Conservation (phyloP, 2,113 vertebrate species). For the Elgaria multicarinata region DNA sequence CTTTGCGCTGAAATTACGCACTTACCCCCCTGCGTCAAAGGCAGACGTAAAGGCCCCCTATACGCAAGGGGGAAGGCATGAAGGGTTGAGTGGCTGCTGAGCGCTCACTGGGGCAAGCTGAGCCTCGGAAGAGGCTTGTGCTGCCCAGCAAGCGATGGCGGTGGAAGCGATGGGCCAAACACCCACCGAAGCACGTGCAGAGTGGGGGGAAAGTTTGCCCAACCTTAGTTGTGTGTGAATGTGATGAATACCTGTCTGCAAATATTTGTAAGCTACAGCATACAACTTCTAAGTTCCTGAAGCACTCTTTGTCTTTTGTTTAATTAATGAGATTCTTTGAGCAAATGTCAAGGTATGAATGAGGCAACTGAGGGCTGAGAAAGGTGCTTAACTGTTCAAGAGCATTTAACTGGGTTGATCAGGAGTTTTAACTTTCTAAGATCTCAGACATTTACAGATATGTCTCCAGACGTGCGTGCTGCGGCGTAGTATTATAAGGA, state of each 20-base stretch:
- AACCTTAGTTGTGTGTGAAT: background rate
- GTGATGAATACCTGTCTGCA: background rate
- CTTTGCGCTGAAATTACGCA: no score
- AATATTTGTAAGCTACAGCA: background rate
- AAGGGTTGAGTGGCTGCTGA: no score
- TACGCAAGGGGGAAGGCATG: no score
- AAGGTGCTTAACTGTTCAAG: background rate
- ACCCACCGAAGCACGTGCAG: no score
- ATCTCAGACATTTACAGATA: background rate
- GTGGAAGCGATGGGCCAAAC: no score
- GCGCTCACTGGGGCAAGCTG: no score
- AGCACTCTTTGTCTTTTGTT: background rate
- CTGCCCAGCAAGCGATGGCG: no score
- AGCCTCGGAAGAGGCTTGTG: no score
- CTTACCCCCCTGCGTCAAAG: no score
- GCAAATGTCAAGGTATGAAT: background rate
- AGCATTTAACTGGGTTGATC: background rate
- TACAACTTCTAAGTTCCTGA: no score
- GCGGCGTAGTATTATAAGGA: conserved; percentile 8
- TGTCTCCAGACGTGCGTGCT: background rate
- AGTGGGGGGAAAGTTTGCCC: no score
- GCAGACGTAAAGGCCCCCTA: no score
- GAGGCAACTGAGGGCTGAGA: background rate
- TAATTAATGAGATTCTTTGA: background rate
- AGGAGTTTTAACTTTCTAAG: background rate